Evolutionary conservation across 2,113 vertebrate species (phyloP).

Genomic region (Ceratotherium simum): DNA sequence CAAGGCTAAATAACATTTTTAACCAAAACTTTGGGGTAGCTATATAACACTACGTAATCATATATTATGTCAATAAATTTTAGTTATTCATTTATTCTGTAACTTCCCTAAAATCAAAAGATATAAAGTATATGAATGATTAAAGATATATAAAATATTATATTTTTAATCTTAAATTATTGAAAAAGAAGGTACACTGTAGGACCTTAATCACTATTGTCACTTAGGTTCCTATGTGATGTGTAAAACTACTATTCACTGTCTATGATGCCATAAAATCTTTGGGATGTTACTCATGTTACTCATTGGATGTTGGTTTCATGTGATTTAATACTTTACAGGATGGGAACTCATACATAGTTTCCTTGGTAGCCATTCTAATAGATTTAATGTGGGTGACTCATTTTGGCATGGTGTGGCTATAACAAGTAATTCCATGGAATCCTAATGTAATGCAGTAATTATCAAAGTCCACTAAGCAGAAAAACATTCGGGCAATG

Average conservation of each 20-base stretch:
- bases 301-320: constrained; percentile 20
- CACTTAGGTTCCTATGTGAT: not conserved
- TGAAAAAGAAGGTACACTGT: not conserved
- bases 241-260: not conserved
- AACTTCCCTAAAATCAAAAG: not conserved
- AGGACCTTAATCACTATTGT: not conserved
- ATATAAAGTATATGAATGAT: not conserved
- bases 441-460: constrained; percentile 70
- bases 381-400: constrained; percentile 69
- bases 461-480: constrained; percentile 65
- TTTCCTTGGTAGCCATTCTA: constrained; percentile 61
- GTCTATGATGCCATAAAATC: not conserved
- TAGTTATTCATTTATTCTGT: constrained; percentile 24
- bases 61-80: not conserved
- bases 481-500: constrained; percentile 60
- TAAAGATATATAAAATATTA: not conserved
- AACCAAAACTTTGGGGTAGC: not conserved
- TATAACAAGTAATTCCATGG: constrained; percentile 57
- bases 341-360: constrained; percentile 47
- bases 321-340: constrained; percentile 37
- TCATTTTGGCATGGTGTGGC: not conserved
- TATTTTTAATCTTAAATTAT: constrained; percentile 34
- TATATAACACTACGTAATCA: not conserved
- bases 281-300: not conserved
- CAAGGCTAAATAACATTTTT: constrained; percentile 17